Conservation (phyloP, 2,888 invertebrate genomes). For the Pachycephus smyrnensis region DNA sequence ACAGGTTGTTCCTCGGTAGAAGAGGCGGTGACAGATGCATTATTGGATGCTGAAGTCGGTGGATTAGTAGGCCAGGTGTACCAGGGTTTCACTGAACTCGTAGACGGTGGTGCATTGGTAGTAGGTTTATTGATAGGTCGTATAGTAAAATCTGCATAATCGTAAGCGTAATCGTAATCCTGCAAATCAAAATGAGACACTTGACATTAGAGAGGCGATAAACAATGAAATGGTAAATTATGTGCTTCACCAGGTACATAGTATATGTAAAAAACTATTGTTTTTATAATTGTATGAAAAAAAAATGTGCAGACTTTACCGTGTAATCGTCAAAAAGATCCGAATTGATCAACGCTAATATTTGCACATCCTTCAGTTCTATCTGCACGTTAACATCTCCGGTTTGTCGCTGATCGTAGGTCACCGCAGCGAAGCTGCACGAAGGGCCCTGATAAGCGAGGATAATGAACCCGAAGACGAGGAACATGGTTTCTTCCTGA, state of each 20-base stretch:
- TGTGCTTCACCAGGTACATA: not conserved
- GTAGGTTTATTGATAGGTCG: conserved; percentile 68
- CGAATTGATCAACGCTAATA: conserved; percentile 77
- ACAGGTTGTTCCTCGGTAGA: conserved; percentile 1
- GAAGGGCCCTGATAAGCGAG: conserved; percentile 49
- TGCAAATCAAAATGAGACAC: conserved; percentile 60
- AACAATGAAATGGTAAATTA: not conserved
- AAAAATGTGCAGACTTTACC: conserved; percentile 60
- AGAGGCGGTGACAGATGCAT: conserved; percentile 6
- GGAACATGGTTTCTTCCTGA: conserved; percentile 3
- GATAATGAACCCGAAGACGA: conserved; percentile 70
- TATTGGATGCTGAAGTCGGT: conserved; percentile 16
- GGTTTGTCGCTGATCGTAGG: conserved; percentile 80
- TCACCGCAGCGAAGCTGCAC: conserved; percentile 63
- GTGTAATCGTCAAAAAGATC: conserved; percentile 72
- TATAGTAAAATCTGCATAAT: conserved; percentile 79
- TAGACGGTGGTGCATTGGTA: conserved; percentile 34
- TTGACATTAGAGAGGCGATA: not conserved
- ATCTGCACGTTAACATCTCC: conserved; percentile 85
- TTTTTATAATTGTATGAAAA: not conserved
- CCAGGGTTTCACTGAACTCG: conserved; percentile 33
- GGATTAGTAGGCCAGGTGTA: conserved; percentile 35
- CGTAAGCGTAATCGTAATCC: conserved; percentile 82
- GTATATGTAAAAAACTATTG: not conserved
- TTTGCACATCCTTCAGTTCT: conserved; percentile 81